phyloP scores from a whole-genome alignment of 2,888 invertebrate genomes.

The Platycheirus rosarum region DNA sequence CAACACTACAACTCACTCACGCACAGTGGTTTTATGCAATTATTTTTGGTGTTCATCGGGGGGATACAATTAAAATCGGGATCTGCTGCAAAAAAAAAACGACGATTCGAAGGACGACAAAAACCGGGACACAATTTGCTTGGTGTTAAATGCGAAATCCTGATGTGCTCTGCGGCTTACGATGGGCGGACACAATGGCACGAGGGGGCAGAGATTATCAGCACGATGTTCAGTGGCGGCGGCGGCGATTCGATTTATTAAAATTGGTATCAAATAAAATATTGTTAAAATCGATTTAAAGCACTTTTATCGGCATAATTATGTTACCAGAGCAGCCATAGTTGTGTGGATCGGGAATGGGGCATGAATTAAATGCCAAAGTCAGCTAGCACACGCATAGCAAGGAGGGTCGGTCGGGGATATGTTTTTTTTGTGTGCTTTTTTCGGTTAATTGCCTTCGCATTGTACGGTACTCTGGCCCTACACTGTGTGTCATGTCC shows the following conservation, averaged over 20 bases:
- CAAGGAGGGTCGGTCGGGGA: not conserved
- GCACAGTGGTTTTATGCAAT: slow-evolving; percentile 73
- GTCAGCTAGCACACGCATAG: slow-evolving; percentile 23
- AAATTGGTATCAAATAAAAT: slow-evolving; percentile 74
- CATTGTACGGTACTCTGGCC: slow-evolving; percentile 48
- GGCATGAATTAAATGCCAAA: slow-evolving; percentile 63
- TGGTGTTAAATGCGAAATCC: slow-evolving; percentile 71
- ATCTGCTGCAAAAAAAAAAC: slow-evolving; percentile 34
- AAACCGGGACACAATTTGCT: slow-evolving; percentile 72
- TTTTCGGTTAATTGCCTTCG: slow-evolving; percentile 68
- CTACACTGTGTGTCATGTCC: not conserved
- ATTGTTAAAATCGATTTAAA: slow-evolving; percentile 74
- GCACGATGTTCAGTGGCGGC: slow-evolving; percentile 17
- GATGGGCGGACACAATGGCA: not conserved
- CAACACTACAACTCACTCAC: slow-evolving; percentile 57
- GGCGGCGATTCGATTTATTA: slow-evolving; percentile 71
- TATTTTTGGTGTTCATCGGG: slow-evolving; percentile 60
- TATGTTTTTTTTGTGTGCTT: slow-evolving; percentile 39
- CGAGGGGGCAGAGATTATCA: slow-evolving; percentile 15
- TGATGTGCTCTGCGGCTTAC: slow-evolving; percentile 64
- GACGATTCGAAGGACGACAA: slow-evolving; percentile 39
- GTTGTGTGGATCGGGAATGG: not conserved
- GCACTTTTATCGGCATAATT: slow-evolving; percentile 73
- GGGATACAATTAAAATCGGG: slow-evolving; percentile 61
- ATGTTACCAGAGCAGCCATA: slow-evolving; percentile 67